Evolutionary conservation across 2,113 vertebrate genomes (phyloP), one percentile per base, ranked within the genome.

Genomic region (Crotalus tigris): DNA sequence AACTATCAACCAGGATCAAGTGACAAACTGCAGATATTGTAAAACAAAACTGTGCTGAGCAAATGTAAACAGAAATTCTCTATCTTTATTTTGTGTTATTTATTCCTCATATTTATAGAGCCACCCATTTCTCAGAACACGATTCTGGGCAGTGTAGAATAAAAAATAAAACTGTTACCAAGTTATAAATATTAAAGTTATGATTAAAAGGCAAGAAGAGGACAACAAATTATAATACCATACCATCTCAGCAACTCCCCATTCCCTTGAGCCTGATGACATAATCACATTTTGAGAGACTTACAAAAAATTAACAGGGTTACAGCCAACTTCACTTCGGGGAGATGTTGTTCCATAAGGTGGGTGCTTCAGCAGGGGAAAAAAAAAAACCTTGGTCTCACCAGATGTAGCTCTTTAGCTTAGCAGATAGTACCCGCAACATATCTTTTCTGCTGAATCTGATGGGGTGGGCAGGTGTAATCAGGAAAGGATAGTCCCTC

Each of bases 1-100:
- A 95, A 95, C 93, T 90, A 91, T 3, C 93, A 92, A 94, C 88
- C 81, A 85, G 85, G 91, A 95, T 93, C 90, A 95, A 95, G 94
- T 58, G n/a, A 93, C 93, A 93, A 91, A 94, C 23, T 58, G 58
- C 75, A 94, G 92, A 91, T 93, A 92, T 92, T 94, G 94, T 94
- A 96, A 94, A 97, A 64, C 87, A 93, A 92, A 95, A 94, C 54
- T 12, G 2, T 10, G 6, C 86, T 87, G 96, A 94, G 29, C 12
- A 93, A 95, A 94, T 0, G 1, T 75, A 94, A 96, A 93, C 59
- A 94, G 15, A 92, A 95, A 94, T 46, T 92, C 5, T 59, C 93
- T 91, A 89, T 24, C 23, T 86, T 86, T 49, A 81, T 9, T 81
- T 81, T 81, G 33, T 81, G 6, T 9, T 9, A 17, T 81, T 44